Evolutionary conservation across 2,797 vertebrate species (phyloP).

Genomic region (Tarsius wallacei): DNA sequence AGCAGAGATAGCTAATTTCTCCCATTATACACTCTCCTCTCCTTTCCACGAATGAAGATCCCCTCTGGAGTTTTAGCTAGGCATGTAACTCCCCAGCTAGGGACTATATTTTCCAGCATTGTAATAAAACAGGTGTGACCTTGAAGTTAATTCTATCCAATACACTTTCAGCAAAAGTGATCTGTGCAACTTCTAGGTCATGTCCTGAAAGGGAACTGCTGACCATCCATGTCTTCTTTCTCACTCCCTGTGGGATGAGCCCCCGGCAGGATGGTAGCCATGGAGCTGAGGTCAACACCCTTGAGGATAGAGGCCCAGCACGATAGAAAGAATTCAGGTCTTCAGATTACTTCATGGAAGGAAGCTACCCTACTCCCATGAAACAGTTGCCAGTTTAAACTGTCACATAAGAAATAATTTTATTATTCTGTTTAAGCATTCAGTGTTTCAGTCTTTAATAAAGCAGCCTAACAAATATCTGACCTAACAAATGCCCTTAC

Average conservation of each 20-base stretch:
- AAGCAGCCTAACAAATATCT: background rate
- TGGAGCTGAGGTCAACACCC: background rate
- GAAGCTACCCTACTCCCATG: background rate
- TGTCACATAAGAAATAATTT: background rate
- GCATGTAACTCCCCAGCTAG: background rate
- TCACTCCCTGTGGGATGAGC: background rate
- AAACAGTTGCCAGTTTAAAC: background rate
- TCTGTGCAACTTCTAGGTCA: background rate
- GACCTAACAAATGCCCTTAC: background rate
- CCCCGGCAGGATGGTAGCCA: background rate
- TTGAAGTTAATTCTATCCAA: background rate
- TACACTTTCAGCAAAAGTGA: conserved; percentile 22
- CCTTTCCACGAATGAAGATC: background rate
- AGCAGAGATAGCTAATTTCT: background rate
- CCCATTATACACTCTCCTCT: background rate
- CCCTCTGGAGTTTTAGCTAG: background rate
- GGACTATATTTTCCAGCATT: conserved; percentile 8
- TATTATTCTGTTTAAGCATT: background rate
- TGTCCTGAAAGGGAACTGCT: background rate
- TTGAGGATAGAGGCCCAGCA: background rate
- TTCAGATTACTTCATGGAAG: background rate
- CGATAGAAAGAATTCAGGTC: background rate
- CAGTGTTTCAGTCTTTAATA: background rate
- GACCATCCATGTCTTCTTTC: background rate
- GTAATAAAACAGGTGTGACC: background rate